A percentile compares a stretch with the other conserved stretches of the same genome.
Conservation (phyloP, 2,797 vertebrate genomes). For the Tenualosa thibaudeaui region DNA sequence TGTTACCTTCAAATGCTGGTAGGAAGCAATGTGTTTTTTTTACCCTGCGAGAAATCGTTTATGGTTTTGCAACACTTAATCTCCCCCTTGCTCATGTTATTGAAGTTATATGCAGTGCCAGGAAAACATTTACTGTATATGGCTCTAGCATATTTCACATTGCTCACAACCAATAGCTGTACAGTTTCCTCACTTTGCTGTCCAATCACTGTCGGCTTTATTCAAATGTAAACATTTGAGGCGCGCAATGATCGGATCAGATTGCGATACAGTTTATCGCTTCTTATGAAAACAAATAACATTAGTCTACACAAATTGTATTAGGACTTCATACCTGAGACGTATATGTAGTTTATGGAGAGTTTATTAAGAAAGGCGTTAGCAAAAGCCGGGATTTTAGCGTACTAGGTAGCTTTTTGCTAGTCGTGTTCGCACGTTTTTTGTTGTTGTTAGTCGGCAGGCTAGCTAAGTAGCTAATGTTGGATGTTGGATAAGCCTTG, state of each 20-base stretch:
- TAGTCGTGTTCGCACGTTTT: conserved; percentile 20
- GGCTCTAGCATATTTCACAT: neutral
- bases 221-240: conserved; percentile 23
- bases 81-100: neutral
- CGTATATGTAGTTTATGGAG: neutral
- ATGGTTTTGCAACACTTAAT: neutral
- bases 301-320: neutral
- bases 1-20: neutral
- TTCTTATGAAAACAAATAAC: conserved; percentile 22
- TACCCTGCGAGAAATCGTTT: neutral
- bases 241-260: conserved; percentile 23
- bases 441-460: conserved; percentile 46
- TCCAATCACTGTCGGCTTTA: conserved; percentile 5
- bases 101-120: neutral
- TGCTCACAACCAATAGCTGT: neutral
- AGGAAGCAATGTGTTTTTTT: neutral
- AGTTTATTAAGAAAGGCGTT: neutral
- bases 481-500: neutral
- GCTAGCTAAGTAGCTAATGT: conserved; percentile 55
- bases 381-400: neutral
- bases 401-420: conserved; percentile 50
- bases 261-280: conserved; percentile 22
- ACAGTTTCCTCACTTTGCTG: neutral
- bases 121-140: neutral
- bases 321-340: neutral